Conservation (phyloP, 2,113 vertebrate genomes). For the Canis aureus region DNA sequence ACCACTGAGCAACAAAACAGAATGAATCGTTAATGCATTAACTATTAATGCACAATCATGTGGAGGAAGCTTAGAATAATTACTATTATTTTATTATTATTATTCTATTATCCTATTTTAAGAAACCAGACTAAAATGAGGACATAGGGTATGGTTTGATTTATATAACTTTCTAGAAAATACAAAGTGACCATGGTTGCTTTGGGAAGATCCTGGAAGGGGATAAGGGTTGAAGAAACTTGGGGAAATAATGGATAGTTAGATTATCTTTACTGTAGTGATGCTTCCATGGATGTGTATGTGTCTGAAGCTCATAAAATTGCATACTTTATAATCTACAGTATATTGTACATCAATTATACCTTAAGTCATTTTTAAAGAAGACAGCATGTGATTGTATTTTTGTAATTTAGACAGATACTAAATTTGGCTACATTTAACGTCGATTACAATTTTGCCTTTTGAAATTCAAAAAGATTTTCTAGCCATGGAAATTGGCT, state of each 20-base stretch:
- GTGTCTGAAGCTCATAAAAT: not conserved
- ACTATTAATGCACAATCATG: not conserved
- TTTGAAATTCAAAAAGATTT: conserved; percentile 50
- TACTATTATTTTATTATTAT: not conserved
- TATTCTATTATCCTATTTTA: not conserved
- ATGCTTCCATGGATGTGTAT: not conserved
- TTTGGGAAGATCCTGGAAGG: not conserved
- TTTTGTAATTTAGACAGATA: conserved; percentile 50
- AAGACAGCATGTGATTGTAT: not conserved
- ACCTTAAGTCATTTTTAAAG: not conserved
- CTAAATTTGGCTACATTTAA: not conserved
- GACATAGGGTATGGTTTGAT: not conserved
- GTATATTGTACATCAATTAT: not conserved
- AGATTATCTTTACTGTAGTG: not conserved
- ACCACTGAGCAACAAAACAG: not conserved
- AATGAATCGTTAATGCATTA: not conserved
- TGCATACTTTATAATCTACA: not conserved
- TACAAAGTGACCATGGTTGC: not conserved
- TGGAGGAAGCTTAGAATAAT: not conserved
- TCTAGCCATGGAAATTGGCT: not conserved
- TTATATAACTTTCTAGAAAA: conserved; percentile 7
- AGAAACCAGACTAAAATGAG: not conserved
- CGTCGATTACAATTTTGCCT: not conserved
- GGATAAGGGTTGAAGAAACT: not conserved
- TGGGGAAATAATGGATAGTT: not conserved